Conservation (phyloP, 2,888 invertebrate genomes). For the Drosophila leonis region DNA sequence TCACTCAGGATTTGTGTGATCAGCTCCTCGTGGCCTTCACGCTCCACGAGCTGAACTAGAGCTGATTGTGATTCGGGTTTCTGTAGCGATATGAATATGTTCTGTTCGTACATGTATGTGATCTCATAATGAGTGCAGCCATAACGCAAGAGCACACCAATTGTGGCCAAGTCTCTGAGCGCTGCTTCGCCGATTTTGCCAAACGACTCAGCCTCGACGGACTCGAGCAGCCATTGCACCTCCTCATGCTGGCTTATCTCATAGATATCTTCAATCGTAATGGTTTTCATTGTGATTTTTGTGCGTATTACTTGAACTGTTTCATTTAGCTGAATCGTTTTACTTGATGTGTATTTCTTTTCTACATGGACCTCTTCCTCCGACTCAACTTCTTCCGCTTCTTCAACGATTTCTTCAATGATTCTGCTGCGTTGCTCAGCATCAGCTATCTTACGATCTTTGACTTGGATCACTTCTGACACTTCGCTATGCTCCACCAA, state of each 20-base stretch:
- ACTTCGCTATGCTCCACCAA: constrained; percentile 85
- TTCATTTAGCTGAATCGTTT: constrained; percentile 85
- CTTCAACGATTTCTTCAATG: constrained; percentile 48
- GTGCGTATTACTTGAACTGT: constrained; percentile 86
- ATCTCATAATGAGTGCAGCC: constrained; percentile 92
- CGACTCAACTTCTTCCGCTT: constrained; percentile 27
- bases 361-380: constrained; percentile 46
- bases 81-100: constrained; percentile 92
- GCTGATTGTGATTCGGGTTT: constrained; percentile 94
- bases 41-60: constrained; percentile 92
- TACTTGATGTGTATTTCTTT: constrained; percentile 56
- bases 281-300: constrained; percentile 84
- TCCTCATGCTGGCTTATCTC: constrained; percentile 89
- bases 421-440: constrained; percentile 60
- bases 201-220: constrained; percentile 91
- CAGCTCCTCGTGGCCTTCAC: constrained; percentile 92
- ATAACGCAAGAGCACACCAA: constrained; percentile 91
- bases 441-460: constrained; percentile 84
- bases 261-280: constrained; percentile 87
- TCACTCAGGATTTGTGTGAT: constrained; percentile 93
- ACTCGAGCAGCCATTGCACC: constrained; percentile 91
- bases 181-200: constrained; percentile 91
- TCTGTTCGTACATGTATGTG: constrained; percentile 91
- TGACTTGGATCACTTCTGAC: constrained; percentile 86
- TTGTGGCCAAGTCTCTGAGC: constrained; percentile 92